A percentile compares a stretch with the other conserved stretches of the same genome.
Evolutionary conservation across 1,140 invertebrate genomes (phyloP).

Genomic region (Brachionus sp.): DNA sequence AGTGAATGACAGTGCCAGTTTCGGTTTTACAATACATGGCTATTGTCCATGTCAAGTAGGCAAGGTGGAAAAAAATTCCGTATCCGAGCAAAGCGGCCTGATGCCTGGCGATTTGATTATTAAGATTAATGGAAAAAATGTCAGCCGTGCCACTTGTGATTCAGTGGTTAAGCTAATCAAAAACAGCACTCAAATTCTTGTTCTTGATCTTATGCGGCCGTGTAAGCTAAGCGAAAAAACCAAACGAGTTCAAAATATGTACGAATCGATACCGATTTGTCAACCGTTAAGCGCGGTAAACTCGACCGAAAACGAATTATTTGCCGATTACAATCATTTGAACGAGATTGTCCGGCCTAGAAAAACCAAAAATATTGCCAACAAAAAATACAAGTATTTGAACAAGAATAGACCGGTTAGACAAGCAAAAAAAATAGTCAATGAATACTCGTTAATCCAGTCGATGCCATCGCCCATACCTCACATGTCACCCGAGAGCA

Average conservation of each 20-base stretch:
- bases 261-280: background rate
- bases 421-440: background rate
- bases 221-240: background rate
- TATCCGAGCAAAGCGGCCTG: background rate
- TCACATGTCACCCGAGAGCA: constrained; percentile 26
- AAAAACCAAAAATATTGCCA: background rate
- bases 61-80: constrained; percentile 10
- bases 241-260: background rate
- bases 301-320: constrained; percentile 14
- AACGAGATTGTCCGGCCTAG: background rate
- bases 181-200: background rate
- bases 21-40: constrained; percentile 43
- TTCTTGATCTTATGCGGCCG: background rate
- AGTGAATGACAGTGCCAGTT: background rate
- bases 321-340: constrained; percentile 31
- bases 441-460: background rate
- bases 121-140: constrained; percentile 40
- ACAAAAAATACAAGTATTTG: background rate
- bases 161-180: constrained; percentile 13
- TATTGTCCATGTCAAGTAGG: constrained; percentile 28
- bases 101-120: constrained; percentile 34
- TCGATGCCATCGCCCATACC: constrained; percentile 29
- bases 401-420: background rate
- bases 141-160: constrained; percentile 35
- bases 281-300: background rate